Base-by-base conservation (phyloP, 2,888 invertebrate species). In the Aleiodes alternator region DNA sequence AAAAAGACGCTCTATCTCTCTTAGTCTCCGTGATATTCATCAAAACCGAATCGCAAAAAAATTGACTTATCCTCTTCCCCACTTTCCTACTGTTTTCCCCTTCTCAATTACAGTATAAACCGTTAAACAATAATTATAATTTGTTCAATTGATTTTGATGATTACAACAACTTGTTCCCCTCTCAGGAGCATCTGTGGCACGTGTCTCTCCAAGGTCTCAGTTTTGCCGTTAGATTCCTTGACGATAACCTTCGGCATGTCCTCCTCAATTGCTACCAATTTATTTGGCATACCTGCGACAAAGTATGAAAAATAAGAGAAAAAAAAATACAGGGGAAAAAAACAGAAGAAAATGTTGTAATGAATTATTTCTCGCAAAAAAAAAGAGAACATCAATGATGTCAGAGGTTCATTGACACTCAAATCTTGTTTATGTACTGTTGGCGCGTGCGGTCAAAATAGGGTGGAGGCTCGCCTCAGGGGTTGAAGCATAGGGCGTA, bases 91-190 rank as follows among this genome's bases (percentile, higher is more conserved):
- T 57, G 23, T 57, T 9, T 23, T 23, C 23, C 23, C 23, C 16
- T 31, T 3, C 53, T 56, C 68, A 53, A 34, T 66, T 43, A 66
- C 16, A 53, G 6, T 8, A 34, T 43, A 9, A 43, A 43, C 11
- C 43, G 43, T 43, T 43, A 3, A 43, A 8, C 43, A 43, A 43
- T 43, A 43, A 43, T 43, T 16, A 57, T 61, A 56, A 72, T 5
- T 43, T 23, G 51, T 71, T 84, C 80, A 85, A 81, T 85, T 82
- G 70, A 86, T 85, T 85, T 88, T 87, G 78, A 86, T 84, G 82
- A 94, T 90, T 69, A 94, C 85, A 43, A 93, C 95, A 55, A 96
- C 91, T 84, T 96, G 95, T 85, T 96, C 96, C 0, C 96, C 96
- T 59, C 96, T 91, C 72, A 96, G 90, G 88, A 96, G 84, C 83